A percentile compares a stretch with the other conserved stretches of the same genome.
Evolutionary conservation across 1,140 invertebrate genomes (phyloP).

Genomic region (Uloborus diversus): DNA sequence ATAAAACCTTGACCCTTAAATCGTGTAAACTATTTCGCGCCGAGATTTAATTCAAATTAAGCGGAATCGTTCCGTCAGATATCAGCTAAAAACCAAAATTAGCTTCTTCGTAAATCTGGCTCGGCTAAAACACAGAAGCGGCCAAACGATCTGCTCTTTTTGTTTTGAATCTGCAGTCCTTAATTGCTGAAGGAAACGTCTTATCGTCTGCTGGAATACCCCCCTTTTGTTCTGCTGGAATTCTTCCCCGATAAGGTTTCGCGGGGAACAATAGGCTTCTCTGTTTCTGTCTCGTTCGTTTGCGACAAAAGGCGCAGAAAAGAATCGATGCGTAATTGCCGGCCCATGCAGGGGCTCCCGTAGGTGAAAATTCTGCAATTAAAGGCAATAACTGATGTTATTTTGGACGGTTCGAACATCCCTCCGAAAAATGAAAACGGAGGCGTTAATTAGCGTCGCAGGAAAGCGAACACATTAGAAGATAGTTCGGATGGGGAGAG

Average conservation of each 20-base stretch:
- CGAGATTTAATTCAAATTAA: too few relatives aligned
- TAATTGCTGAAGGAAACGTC: slow-evolving; percentile 48
- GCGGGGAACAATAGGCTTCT: slow-evolving; percentile 37
- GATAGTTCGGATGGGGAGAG: slow-evolving; percentile 39
- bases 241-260: slow-evolving; percentile 30
- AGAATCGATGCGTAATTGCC: slow-evolving; percentile 53
- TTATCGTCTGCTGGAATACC: slow-evolving; percentile 23
- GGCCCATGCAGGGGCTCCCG: slow-evolving; percentile 12
- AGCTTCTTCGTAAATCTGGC: too few relatives aligned
- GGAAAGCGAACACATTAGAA: slow-evolving; percentile 44
- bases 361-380: slow-evolving; percentile 56
- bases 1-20: too few relatives aligned
- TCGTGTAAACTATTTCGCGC: too few relatives aligned
- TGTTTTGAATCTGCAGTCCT: slow-evolving; percentile 30
- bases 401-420: slow-evolving; percentile 31
- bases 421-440: slow-evolving; percentile 44
- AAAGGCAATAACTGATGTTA: slow-evolving; percentile 55
- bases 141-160: not conserved
- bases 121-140: too few relatives aligned
- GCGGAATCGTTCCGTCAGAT: too few relatives aligned
- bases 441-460: slow-evolving; percentile 47
- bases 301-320: slow-evolving; percentile 42
- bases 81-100: too few relatives aligned
- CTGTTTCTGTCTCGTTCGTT: too few relatives aligned
- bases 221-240: slow-evolving; percentile 18